These are phyloP conservation scores for Tenthredo distinguenda DNA, from an alignment of 2,888 invertebrate species.

Conservation along the genomic window DNA sequence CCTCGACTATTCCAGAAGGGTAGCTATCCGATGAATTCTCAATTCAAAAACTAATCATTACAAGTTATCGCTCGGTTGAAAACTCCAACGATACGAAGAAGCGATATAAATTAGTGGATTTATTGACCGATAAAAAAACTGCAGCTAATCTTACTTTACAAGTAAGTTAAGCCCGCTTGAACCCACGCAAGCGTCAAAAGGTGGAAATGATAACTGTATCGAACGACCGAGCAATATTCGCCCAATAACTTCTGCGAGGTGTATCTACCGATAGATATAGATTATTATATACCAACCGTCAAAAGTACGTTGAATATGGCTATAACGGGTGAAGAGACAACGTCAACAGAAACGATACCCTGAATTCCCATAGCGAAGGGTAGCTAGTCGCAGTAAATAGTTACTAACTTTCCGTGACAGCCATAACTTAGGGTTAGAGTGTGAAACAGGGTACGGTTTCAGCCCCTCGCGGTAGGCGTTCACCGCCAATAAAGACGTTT, in stretches of 20 bases:
- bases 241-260: background rate
- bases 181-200: background rate
- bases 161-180: background rate
- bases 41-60: background rate
- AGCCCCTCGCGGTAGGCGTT: background rate
- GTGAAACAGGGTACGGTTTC: conserved; percentile 11
- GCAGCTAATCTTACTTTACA: background rate
- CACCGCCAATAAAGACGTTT: conserved; percentile 41
- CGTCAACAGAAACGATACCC: conserved; percentile 30
- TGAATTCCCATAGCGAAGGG: conserved; percentile 1
- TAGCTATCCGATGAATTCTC: background rate
- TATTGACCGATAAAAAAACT: background rate
- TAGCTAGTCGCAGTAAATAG: conserved; percentile 20
- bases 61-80: background rate
- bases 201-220: background rate
- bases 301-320: background rate
- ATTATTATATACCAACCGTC: background rate
- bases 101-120: background rate
- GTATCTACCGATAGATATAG: background rate
- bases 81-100: background rate
- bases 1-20: background rate
- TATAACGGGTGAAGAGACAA: conserved; percentile 1
- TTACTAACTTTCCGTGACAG: conserved; percentile 41
- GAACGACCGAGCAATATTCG: background rate
- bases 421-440: conserved; percentile 33